Evolutionary conservation across 2,888 invertebrate species (phyloP).

Genomic region (Cryptocephalus moraei): DNA sequence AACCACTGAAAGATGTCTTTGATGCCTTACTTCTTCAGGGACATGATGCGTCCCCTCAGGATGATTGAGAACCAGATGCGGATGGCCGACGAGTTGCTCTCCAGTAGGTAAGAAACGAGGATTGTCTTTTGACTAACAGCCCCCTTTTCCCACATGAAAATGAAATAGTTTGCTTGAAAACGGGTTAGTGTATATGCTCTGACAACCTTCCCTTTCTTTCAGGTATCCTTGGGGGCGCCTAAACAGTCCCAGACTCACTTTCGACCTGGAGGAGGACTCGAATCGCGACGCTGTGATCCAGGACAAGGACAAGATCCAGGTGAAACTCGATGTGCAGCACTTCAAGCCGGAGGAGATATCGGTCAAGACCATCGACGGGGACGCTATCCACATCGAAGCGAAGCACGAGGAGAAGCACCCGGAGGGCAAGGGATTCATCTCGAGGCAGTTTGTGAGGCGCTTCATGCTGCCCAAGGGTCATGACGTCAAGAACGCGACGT

Average conservation of each 20-base stretch:
- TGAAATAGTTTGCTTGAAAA: too few relatives aligned
- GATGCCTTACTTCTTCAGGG: conserved; percentile 21
- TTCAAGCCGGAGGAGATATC: conserved; percentile 67
- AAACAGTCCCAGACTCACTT: conserved; percentile 12
- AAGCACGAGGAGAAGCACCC: conserved; percentile 68
- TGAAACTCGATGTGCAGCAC: conserved; percentile 64
- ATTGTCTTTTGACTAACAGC: too few relatives aligned
- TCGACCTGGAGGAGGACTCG: conserved; percentile 30
- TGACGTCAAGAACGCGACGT: conserved; percentile 61
- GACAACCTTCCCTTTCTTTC: conserved; percentile 9
- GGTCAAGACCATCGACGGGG: conserved; percentile 62
- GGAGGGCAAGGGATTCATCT: conserved; percentile 58
- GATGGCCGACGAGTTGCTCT: conserved; percentile 19
- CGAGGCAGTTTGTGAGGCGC: conserved; percentile 64
- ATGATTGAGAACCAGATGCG: conserved; percentile 26
- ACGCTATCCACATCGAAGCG: conserved; percentile 61
- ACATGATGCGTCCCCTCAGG: conserved; percentile 23
- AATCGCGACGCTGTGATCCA: conserved; percentile 35
- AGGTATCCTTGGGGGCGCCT: conserved; percentile 1
- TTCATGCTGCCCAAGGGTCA: conserved; percentile 68
- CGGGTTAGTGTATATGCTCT: too few relatives aligned
- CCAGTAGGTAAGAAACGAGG: too few relatives aligned
- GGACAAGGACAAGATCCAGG: conserved; percentile 60
- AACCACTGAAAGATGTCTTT: conserved; percentile 19
- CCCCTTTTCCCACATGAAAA: too few relatives aligned